phyloP scores from a whole-genome alignment of 2,797 vertebrate species.

The Hephaestus fuliginosus region DNA sequence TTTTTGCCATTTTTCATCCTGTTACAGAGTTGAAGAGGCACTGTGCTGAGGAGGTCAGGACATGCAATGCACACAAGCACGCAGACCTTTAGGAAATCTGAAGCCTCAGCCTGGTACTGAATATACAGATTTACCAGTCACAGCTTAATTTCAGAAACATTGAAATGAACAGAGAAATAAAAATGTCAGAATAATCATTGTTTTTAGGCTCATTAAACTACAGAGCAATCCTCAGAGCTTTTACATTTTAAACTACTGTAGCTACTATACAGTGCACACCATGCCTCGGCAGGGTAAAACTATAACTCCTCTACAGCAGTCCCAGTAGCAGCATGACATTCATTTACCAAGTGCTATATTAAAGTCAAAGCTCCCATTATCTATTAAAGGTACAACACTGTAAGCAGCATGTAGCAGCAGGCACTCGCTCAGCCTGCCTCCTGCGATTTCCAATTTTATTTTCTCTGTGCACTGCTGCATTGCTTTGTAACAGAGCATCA shows the following conservation, averaged over 20 bases:
- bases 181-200: not conserved
- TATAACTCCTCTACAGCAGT: not conserved
- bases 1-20: slow-evolving; percentile 24
- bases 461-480: not conserved
- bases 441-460: slow-evolving; percentile 7
- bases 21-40: slow-evolving; percentile 16
- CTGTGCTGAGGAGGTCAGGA: slow-evolving; percentile 4
- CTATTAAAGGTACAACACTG: slow-evolving; percentile 1
- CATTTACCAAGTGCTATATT: slow-evolving; percentile 14
- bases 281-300: not conserved
- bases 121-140: not conserved
- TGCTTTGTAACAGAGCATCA: slow-evolving; percentile 1
- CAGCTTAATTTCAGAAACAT: not conserved
- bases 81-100: not conserved
- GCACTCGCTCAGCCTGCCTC: not conserved
- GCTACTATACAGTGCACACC: not conserved
- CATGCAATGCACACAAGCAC: not conserved
- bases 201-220: not conserved
- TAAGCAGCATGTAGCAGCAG: not conserved
- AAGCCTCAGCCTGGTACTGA: not conserved
- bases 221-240: not conserved
- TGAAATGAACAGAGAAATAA: not conserved
- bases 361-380: slow-evolving; percentile 16
- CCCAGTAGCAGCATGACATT: not conserved
- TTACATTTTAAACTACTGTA: not conserved